phyloP scores from a whole-genome alignment of 2,797 vertebrate species.

The Echeneis naucrates region DNA sequence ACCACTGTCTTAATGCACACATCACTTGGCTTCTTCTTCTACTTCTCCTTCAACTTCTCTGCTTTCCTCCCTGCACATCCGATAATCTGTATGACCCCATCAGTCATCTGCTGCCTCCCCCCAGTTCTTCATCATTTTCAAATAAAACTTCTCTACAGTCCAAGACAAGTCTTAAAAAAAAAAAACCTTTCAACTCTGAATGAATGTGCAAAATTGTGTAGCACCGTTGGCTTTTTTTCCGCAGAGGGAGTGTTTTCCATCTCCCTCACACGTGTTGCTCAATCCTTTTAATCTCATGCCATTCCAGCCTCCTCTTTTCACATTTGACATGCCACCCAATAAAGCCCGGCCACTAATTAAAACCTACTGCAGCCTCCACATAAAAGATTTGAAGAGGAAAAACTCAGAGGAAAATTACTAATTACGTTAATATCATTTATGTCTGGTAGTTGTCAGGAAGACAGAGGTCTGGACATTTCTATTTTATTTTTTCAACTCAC shows the following conservation, averaged over 20 bases:
- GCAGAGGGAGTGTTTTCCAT: slow-evolving; percentile 59
- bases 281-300: slow-evolving; percentile 77
- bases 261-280: slow-evolving; percentile 66
- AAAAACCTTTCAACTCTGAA: slow-evolving; percentile 44
- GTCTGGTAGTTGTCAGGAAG: slow-evolving; percentile 70
- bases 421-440: slow-evolving; percentile 70
- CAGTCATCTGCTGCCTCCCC: slow-evolving; percentile 31
- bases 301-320: slow-evolving; percentile 76
- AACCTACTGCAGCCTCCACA: slow-evolving; percentile 75
- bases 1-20: slow-evolving; percentile 89
- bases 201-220: slow-evolving; percentile 71
- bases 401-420: slow-evolving; percentile 74
- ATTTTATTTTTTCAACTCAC: slow-evolving; percentile 28
- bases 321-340: slow-evolving; percentile 83
- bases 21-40: slow-evolving; percentile 84
- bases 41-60: too few species aligned
- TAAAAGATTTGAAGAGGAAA: slow-evolving; percentile 66
- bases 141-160: slow-evolving; percentile 28
- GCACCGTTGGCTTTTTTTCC: slow-evolving; percentile 57
- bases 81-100: slow-evolving; percentile 54
- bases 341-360: slow-evolving; percentile 82
- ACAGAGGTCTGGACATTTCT: slow-evolving; percentile 54
- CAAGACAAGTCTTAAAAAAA: slow-evolving; percentile 18
- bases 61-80: slow-evolving; percentile 66
- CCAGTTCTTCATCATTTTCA: slow-evolving; percentile 38